Percentiles rank a stretch among this genome's conserved stretches.
Evolutionary conservation across 2,113 vertebrate genomes (phyloP).

Genomic region (Pollimyrus isidori): DNA sequence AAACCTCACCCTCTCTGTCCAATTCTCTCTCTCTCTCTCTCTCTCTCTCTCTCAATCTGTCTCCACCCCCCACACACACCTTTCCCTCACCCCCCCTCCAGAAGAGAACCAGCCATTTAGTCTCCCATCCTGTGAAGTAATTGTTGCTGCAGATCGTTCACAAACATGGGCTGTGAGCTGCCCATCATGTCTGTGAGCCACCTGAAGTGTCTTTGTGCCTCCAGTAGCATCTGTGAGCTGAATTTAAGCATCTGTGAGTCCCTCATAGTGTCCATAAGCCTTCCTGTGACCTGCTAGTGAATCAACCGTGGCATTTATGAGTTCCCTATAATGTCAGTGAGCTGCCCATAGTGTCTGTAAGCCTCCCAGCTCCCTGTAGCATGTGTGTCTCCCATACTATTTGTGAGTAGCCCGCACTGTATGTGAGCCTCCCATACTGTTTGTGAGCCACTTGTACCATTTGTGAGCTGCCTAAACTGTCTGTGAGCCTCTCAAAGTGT

Average conservation of each 20-base stretch:
- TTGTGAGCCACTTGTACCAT: not conserved
- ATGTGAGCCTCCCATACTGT: not conserved
- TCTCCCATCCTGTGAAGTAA: constrained; percentile 41
- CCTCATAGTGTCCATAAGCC: not conserved
- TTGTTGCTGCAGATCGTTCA: constrained; percentile 48
- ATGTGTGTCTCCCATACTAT: not conserved
- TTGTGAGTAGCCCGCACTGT: not conserved
- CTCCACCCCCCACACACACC: constrained; percentile 26
- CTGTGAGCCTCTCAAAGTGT: too few species aligned
- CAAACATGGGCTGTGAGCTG: not conserved
- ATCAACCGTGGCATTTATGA: not conserved
- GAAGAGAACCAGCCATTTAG: constrained; percentile 31
- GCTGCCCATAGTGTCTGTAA: not conserved
- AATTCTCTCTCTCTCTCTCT: not conserved
- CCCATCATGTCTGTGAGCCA: not conserved
- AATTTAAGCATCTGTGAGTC: not conserved
- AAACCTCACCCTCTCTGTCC: not conserved
- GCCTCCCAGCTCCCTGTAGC: not conserved
- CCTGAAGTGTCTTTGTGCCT: not conserved
- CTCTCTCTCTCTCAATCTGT: not conserved
- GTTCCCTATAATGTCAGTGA: not conserved
- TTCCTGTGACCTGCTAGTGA: too few species aligned
- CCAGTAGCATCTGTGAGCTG: not conserved
- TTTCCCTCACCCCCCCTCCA: constrained; percentile 31
- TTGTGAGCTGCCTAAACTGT: too few species aligned